Evolutionary conservation across 2,113 vertebrate species (phyloP), one percentile per base, ranked within the genome.

Genomic region (Hoplias malabaricus): DNA sequence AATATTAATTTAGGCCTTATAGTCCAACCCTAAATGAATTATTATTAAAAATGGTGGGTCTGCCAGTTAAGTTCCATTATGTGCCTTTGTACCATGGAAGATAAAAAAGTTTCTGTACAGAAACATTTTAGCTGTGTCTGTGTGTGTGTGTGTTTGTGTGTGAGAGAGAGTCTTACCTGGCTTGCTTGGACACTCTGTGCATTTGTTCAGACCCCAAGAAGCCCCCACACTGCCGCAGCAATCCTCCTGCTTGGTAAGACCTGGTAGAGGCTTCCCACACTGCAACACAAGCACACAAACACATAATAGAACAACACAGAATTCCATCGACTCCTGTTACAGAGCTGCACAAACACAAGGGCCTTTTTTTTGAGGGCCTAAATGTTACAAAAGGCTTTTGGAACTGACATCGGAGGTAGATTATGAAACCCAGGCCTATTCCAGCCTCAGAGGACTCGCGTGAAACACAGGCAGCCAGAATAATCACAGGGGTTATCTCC

Each of bases 151-250:
- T 42, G 6, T 1, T 27, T 57, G 33, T 38, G 48, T n/a, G n/a
- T n/a, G n/a, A n/a, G n/a, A n/a, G n/a, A n/a, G 70, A 42, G 84
- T 73, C 91, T 94, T 89, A 98, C 96, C 95, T 93, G 95, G 95
- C 90, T 95, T 96, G 10, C 87, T 88, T 1, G 95, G 96, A 81
- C 96, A 98, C 8, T 94, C 93, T 43, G 93, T 91, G 86, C 96
- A 98, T 36, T 86, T 92, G 82, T 94, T 92, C 1, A 91, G 42
- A 8, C 96, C 96, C 96, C 96, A 98, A 62, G 96, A 97, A 78
- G 93, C 90, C 8, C 96, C 96, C 80, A 98, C 90, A 1, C 96
- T 97, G 85, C 95, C 95, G 1, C 96, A 98, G 89, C 96, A 98
- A 84, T 98, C 96, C 61, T 98, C 96, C 81, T 96, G 93, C 84